Base-by-base conservation (phyloP, 2,113 vertebrate genomes). In the Labrus mixtus region DNA sequence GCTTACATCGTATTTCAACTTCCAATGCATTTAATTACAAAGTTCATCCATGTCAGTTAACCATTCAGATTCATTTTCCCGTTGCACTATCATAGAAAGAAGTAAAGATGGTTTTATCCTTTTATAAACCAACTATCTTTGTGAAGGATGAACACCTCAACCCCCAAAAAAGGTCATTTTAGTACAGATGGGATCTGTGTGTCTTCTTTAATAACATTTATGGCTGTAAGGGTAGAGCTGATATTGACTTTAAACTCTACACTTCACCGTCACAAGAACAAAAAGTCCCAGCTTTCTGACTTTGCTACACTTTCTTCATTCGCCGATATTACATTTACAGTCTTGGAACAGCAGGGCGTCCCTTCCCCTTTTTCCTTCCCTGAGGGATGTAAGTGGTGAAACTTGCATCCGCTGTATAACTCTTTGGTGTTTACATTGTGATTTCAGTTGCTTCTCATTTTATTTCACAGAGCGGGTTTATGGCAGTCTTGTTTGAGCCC, bases 391-490 rank as follows among this genome's bases (percentile, higher is more conserved):
- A 0, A 41, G 16, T 29, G 39, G 55, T 65, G 57, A 23, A 60
- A 48, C 48, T 45, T 11, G 51, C 64, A 60, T 73, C 33, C 56
- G 45, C 25, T 6, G 2, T 59, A 53, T 58, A 68, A 73, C 57
- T 68, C 63, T 43, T 51, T 23, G 48, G 23, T 76, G 79, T 86
- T 79, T 68, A 76, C 76, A 56, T 68, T 76, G 62, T 23, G 67
- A 68, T 76, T 68, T 64, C 25, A 39, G 22, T 68, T 76, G 12
- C 53, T 45, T 68, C 57, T 54, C 45, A 62, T 79, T 78, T 68
- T 36, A 57, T 61, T 66, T 58, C 50, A 56, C 50, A 76, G 20
- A 60, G 68, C 29, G 0, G 29, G 16, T 63, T 54, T 25, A 62
- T 67, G 75, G 71, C 75, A 68, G 65, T 62, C 61, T 61, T 58